phyloP scores from a whole-genome alignment of 2,888 invertebrate genomes.

The Embidobia sp. region DNA sequence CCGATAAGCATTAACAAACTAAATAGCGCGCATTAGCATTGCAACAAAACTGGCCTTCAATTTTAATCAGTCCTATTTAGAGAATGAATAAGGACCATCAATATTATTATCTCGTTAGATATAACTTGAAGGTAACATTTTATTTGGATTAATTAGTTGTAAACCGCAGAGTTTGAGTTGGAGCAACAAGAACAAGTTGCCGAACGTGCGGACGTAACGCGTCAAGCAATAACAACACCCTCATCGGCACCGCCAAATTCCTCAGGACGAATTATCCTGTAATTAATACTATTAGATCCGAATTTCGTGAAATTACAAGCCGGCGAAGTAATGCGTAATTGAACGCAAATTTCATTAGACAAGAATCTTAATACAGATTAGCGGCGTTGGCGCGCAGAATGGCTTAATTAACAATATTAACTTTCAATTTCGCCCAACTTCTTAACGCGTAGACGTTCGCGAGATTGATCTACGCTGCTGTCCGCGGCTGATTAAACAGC shows the following conservation, averaged over 20 bases:
- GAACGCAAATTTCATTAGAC: conserved; percentile 51
- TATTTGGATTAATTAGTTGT: conserved; percentile 33
- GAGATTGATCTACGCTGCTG: not conserved
- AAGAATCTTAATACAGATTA: conserved; percentile 45
- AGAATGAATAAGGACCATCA: conserved; percentile 5
- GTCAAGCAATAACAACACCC: conserved; percentile 38
- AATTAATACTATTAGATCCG: conserved; percentile 46
- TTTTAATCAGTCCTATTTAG: no score
- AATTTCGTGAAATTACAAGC: conserved; percentile 44
- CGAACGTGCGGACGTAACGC: not conserved
- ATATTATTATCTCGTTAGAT: conserved; percentile 10
- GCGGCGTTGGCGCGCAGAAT: conserved; percentile 13
- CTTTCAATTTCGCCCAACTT: conserved; percentile 32
- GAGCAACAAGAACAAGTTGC: conserved; percentile 16
- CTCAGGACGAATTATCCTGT: conserved; percentile 44
- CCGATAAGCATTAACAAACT: no score
- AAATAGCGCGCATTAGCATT: no score
- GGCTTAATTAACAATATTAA: conserved; percentile 51
- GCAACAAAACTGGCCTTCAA: no score
- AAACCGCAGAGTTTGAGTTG: conserved; percentile 20
- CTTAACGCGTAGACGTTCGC: not conserved
- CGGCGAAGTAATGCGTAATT: conserved; percentile 34
- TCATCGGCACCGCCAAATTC: conserved; percentile 26
- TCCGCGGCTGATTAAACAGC: not conserved
- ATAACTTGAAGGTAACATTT: conserved; percentile 14